Percentiles rank a stretch among this genome's conserved stretches.
These are phyloP conservation scores for Aphelinus certus DNA, from an alignment of 1,140 invertebrate genomes.

Conservation along the genomic window DNA sequence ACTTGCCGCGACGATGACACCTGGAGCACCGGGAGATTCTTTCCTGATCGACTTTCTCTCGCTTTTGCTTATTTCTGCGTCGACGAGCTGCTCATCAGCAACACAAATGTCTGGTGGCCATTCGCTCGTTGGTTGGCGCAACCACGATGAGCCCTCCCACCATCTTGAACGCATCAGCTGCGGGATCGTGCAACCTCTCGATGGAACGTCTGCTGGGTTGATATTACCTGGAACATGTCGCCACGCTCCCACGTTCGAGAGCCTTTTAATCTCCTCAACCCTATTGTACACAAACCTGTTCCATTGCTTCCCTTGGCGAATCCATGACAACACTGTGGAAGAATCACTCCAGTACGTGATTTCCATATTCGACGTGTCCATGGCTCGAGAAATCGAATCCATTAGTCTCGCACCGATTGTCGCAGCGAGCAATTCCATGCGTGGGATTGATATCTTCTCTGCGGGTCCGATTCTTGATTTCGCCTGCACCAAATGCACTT, in stretches of 20 bases:
- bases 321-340: constrained; percentile 40
- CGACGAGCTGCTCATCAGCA: too few relatives aligned
- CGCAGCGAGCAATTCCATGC: constrained; percentile 53
- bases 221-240: neutral
- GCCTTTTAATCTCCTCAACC: neutral
- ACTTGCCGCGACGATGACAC: constrained; percentile 20
- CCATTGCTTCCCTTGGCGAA: constrained; percentile 9
- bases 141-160: constrained; percentile 40
- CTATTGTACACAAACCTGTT: constrained; percentile 39
- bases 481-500: constrained; percentile 37
- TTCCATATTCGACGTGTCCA: neutral
- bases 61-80: constrained; percentile 4
- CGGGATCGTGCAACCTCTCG: constrained; percentile 42
- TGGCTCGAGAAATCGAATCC: constrained; percentile 8
- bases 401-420: constrained; percentile 48
- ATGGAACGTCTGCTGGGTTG: constrained; percentile 52
- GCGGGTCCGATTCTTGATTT: constrained; percentile 52
- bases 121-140: neutral
- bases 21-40: too few relatives aligned
- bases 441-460: constrained; percentile 48
- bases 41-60: neutral
- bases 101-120: too few relatives aligned
- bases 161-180: constrained; percentile 31
- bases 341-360: constrained; percentile 4
- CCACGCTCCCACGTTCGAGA: neutral